Evolutionary conservation across 2,797 vertebrate species (phyloP).

Genomic region (Argentina silus): DNA sequence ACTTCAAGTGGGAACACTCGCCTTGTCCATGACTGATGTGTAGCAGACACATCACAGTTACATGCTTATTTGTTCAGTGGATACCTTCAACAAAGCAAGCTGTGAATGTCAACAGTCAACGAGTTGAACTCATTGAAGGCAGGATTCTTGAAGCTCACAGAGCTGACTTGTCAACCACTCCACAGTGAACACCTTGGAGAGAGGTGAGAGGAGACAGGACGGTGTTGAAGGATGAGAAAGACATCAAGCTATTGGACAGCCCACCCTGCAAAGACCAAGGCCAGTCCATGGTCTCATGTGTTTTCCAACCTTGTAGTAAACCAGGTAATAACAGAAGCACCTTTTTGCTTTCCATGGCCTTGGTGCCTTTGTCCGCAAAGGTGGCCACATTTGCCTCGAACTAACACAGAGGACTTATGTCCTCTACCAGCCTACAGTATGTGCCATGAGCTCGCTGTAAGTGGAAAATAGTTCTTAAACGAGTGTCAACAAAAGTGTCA

Average conservation of each 20-base stretch:
- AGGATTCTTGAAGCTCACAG: not conserved
- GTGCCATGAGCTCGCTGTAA: conserved; percentile 50
- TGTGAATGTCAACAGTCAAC: not conserved
- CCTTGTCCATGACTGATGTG: too few species aligned
- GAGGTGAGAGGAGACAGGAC: not conserved
- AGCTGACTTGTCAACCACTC: not conserved
- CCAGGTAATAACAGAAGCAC: too few species aligned
- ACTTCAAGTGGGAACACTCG: too few species aligned
- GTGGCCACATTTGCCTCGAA: too few species aligned
- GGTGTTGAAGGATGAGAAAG: not conserved
- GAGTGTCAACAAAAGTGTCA: conserved; percentile 46
- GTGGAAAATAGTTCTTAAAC: conserved; percentile 38
- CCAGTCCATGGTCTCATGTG: too few species aligned
- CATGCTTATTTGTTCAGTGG: not conserved
- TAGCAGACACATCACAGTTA: too few species aligned
- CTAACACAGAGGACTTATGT: conserved; percentile 22
- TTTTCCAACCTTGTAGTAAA: too few species aligned
- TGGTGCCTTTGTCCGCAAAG: not conserved
- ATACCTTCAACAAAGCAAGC: not conserved
- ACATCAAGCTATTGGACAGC: too few species aligned
- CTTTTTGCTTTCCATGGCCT: too few species aligned
- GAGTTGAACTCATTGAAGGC: not conserved
- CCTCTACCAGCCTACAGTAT: too few species aligned
- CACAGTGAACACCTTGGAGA: too few species aligned
- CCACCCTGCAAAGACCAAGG: too few species aligned